Base-by-base conservation (phyloP, 64 coral and sea anemone genomes). In the Actinia equina region DNA sequence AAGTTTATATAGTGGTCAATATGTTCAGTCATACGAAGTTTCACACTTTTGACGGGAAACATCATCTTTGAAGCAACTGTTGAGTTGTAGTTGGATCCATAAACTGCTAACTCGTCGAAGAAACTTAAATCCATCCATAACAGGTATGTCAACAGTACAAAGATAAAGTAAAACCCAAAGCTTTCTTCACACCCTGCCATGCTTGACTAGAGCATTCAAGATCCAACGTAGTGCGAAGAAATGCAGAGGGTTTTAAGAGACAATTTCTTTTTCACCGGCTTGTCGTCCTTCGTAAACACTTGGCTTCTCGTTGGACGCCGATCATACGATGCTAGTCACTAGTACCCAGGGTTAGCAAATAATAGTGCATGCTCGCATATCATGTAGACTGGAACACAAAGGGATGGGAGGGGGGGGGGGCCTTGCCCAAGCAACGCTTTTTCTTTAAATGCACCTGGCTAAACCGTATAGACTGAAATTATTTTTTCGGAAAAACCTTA, bases 41-140 rank as follows among this genome's bases (percentile, higher is more conserved):
- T 95, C 27, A 95, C 82, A 41, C 83, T 88, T 58, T 95, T 95
- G 3, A 91, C 71, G 2, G 93, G 93, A 81, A 95, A 95, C 59
- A 91, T 84, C 71, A 91, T 87, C 65, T 91, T 85, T 62, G 87
- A 79, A 52, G 93, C 85, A 77, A 83, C 92, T 12, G 89, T 91
- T 14, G 89, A 69, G 82, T 95, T 95, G 80, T 91, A 91, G 77
- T 77, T 65, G 17, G 89, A 88, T 56, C 93, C 93, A 91, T 95
- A 91, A 71, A 91, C 93, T 57, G 86, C 86, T 43, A 95, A 87
- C 84, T 95, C 93, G 51, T 88, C 93, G 74, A 91, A 95, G 76
- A 95, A 95, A 45, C 93, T 95, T 88, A 95, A 87, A 60, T 95
- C 93, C 93, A 95, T 95, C 93, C 93, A 95, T 49, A 92, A 87